Percentiles rank a stretch among this genome's conserved stretches.
Conservation (phyloP, 2,113 vertebrate species). For the Thalassarche chlororhynchos region DNA sequence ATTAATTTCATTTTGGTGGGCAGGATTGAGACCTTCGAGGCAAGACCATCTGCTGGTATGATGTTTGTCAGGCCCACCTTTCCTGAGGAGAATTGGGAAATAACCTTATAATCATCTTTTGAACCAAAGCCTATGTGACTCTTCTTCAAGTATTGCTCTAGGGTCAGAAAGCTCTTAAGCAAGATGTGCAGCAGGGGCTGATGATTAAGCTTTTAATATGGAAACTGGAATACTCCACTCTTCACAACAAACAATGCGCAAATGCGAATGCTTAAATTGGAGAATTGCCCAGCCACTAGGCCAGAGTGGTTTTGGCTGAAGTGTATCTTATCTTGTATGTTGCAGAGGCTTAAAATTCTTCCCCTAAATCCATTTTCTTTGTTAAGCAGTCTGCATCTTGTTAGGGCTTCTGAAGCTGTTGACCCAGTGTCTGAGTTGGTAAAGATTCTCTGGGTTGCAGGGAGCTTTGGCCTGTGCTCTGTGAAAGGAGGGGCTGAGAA, state of each 20-base stretch:
- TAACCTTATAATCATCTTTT: background rate
- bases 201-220: conserved; percentile 34
- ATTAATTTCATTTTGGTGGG: background rate
- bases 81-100: background rate
- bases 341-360: background rate
- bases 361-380: background rate
- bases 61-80: background rate
- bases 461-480: background rate
- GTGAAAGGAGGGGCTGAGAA: background rate
- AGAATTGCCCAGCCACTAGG: conserved; percentile 3
- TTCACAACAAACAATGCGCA: background rate
- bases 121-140: background rate
- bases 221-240: background rate
- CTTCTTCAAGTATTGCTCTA: background rate
- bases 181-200: background rate
- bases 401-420: background rate
- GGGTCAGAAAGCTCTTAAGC: background rate
- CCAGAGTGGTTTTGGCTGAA: background rate
- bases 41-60: background rate
- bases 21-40: background rate
- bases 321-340: background rate
- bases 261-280: conserved; percentile 17
- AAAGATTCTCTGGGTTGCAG: background rate
- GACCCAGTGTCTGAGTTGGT: background rate
- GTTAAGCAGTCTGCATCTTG: background rate